Conservation (phyloP, 2,888 invertebrate genomes). For the Drosophila aldrichi region DNA sequence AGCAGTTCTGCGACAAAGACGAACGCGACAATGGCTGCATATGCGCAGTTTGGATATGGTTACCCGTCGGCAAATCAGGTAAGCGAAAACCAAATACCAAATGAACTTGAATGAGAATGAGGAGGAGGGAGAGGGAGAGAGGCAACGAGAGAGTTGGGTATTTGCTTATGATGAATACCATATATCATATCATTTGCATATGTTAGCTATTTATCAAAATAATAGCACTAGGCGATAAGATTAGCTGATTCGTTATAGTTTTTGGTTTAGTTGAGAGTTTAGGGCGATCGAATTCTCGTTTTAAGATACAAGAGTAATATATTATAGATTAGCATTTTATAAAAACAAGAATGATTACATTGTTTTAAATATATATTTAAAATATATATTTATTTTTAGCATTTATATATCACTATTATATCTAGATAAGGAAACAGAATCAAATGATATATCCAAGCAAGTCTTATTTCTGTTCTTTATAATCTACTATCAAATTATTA, state of each 20-base stretch:
- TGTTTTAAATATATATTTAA: too few species aligned
- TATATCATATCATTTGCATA: neutral
- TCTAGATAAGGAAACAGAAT: neutral
- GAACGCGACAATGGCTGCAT: slow-evolving; percentile 88
- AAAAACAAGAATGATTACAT: too few species aligned
- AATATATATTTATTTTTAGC: too few species aligned
- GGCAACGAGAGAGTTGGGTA: neutral
- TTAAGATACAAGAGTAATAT: neutral
- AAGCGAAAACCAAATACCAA: slow-evolving; percentile 81
- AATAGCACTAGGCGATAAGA: neutral
- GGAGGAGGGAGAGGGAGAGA: neutral
- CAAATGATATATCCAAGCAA: neutral
- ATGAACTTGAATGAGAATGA: neutral
- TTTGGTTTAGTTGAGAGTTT: neutral
- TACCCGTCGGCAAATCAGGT: slow-evolving; percentile 97
- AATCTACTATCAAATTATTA: too few species aligned
- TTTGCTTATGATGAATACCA: neutral
- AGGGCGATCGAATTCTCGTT: neutral
- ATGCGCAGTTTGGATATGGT: slow-evolving; percentile 96
- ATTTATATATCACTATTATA: neutral
- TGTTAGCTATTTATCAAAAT: neutral
- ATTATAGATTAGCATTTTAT: neutral
- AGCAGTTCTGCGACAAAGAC: slow-evolving; percentile 36
- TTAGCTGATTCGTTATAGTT: neutral
- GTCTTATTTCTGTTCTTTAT: neutral